Conservation (phyloP, 2,797 vertebrate genomes). For the Sebastes melanostomus region DNA sequence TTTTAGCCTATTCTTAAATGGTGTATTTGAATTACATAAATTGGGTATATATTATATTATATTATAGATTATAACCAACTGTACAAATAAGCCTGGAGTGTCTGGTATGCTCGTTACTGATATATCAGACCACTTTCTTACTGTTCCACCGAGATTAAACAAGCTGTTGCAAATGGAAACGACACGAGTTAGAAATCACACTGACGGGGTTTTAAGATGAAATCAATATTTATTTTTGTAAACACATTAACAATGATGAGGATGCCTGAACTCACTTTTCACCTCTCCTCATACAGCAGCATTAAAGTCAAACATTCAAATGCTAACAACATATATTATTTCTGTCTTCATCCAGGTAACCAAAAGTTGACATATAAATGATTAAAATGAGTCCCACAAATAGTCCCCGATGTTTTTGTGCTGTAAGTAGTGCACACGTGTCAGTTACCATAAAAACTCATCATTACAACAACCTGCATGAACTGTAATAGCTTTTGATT, state of each 20-base stretch:
- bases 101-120: no score
- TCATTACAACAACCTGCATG: neutral
- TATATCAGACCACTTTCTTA: no score
- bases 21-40: no score
- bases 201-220: neutral
- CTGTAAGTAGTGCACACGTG: neutral
- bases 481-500: neutral
- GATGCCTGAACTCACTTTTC: neutral
- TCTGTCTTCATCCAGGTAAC: neutral
- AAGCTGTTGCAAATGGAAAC: no score
- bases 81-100: no score
- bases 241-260: neutral
- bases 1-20: no score
- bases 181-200: neutral
- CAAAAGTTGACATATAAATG: neutral
- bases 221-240: constrained; percentile 10
- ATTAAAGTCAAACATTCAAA: neutral
- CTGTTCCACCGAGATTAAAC: no score
- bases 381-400: neutral
- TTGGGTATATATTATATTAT: no score
- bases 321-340: neutral
- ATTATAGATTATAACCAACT: no score
- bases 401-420: neutral
- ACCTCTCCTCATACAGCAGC: neutral
- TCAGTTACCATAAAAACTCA: neutral